Percentiles rank a stretch among this genome's conserved stretches.
These are phyloP conservation scores for Bos indicus DNA, from an alignment of 2,113 vertebrate genomes.

Conservation along the genomic window DNA sequence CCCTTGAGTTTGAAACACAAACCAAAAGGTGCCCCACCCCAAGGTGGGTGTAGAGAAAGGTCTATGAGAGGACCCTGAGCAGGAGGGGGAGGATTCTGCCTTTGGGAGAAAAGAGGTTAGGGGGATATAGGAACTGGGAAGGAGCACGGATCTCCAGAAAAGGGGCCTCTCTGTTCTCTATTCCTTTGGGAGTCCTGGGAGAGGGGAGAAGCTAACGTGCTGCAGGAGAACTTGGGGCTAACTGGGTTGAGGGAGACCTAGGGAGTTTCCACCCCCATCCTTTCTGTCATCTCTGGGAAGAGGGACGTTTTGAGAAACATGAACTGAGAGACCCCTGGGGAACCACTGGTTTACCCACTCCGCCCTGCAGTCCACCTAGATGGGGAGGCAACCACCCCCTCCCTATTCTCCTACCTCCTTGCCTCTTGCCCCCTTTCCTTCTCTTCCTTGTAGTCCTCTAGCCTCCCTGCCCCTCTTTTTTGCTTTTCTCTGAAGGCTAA, in stretches of 20 bases:
- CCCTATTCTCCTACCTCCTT: background rate
- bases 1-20: background rate
- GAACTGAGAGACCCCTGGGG: constrained; percentile 16
- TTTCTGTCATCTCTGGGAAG: constrained; percentile 12
- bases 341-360: background rate
- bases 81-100: background rate
- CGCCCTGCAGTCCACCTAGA: background rate
- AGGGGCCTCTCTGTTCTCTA: background rate
- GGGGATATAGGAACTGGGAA: too few relatives aligned
- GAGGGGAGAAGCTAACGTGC: background rate
- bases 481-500: background rate
- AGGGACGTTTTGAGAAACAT: background rate
- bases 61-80: background rate
- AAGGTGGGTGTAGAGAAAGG: background rate
- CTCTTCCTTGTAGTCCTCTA: background rate
- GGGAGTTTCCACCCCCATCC: constrained; percentile 19
- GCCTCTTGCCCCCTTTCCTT: background rate
- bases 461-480: background rate
- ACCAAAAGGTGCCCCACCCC: background rate
- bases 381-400: too few relatives aligned
- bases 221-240: background rate
- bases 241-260: background rate
- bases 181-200: background rate
- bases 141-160: background rate
- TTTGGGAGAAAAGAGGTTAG: background rate